A percentile compares a stretch with the other conserved stretches of the same genome.
phyloP scores from a whole-genome alignment of 2,113 vertebrate species.

The Trichomycterus rosablanca region DNA sequence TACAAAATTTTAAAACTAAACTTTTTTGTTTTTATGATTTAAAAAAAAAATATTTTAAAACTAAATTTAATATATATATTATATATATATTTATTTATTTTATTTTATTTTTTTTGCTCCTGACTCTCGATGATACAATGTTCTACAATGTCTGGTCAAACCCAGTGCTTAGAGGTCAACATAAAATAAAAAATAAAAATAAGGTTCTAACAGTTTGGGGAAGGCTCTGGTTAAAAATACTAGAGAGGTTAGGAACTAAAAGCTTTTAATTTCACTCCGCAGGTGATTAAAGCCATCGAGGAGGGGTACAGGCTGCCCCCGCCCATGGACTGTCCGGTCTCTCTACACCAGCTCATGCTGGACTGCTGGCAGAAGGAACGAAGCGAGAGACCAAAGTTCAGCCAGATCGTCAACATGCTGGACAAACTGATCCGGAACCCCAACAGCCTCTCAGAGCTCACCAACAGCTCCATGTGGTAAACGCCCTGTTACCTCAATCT shows the following conservation, averaged over 20 bases:
- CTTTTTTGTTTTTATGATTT: too few relatives aligned
- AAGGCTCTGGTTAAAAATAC: too few relatives aligned
- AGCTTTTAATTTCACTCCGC: too few relatives aligned
- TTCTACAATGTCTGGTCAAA: too few relatives aligned
- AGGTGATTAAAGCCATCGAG: constrained; percentile 77
- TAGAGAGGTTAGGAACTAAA: too few relatives aligned
- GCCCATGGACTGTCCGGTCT: constrained; percentile 75
- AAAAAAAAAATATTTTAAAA: too few relatives aligned
- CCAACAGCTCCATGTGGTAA: constrained; percentile 72
- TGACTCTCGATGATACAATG: too few relatives aligned
- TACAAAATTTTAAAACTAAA: too few relatives aligned
- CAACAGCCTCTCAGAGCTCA: constrained; percentile 68
- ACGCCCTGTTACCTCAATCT: constrained; percentile 17
- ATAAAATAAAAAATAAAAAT: too few relatives aligned
- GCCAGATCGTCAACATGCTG: constrained; percentile 73
- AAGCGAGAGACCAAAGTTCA: constrained; percentile 71
- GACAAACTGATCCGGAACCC: constrained; percentile 76
- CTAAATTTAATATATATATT: too few relatives aligned
- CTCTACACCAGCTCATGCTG: constrained; percentile 74
- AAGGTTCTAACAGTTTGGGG: too few relatives aligned
- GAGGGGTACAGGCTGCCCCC: constrained; percentile 74
- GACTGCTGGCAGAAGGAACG: constrained; percentile 76
- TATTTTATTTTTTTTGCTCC: background rate
- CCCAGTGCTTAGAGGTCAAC: too few relatives aligned
- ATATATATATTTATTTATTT: background rate